A percentile compares a stretch with the other conserved stretches of the same genome.
phyloP scores from a whole-genome alignment of 2,797 vertebrate species.

The Xyrichtys novacula region DNA sequence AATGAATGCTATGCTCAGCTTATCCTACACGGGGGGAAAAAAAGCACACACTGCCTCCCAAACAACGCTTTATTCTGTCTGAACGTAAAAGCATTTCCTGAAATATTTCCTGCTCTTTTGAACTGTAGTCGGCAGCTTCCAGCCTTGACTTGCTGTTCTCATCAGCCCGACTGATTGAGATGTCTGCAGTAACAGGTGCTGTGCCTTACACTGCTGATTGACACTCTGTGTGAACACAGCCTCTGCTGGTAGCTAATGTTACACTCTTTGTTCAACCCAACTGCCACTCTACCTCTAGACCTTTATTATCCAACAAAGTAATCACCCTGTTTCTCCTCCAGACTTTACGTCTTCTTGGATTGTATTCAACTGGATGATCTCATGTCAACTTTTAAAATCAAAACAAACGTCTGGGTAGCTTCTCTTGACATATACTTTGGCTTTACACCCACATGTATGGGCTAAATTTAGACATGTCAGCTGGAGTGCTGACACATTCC shows the following conservation, averaged over 20 bases:
- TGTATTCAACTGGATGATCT: background rate
- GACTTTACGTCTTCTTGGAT: conserved; percentile 4
- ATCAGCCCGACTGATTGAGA: conserved; percentile 43
- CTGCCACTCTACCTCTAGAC: background rate
- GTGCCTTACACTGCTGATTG: conserved; percentile 1
- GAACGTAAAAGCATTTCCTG: conserved; percentile 3
- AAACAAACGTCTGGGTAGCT: conserved; percentile 26
- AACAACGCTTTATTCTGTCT: no score
- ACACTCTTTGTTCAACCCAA: background rate
- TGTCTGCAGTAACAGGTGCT: conserved; percentile 66
- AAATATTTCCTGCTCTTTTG: conserved; percentile 6
- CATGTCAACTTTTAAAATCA: conserved; percentile 18
- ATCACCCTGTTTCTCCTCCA: background rate
- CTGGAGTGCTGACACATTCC: conserved; percentile 43
- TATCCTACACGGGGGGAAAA: no score
- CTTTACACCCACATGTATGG: conserved; percentile 28
- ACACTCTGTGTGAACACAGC: conserved; percentile 18
- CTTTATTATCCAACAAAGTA: conserved; percentile 1
- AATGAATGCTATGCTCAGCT: no score
- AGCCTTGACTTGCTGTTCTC: conserved; percentile 9
- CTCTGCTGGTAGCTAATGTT: background rate
- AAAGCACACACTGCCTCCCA: no score
- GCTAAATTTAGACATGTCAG: conserved; percentile 62
- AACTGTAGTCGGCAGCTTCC: conserved; percentile 18
- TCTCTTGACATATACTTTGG: conserved; percentile 23